phyloP scores from a whole-genome alignment of 2,113 vertebrate genomes.

The Smithornis capensis region DNA sequence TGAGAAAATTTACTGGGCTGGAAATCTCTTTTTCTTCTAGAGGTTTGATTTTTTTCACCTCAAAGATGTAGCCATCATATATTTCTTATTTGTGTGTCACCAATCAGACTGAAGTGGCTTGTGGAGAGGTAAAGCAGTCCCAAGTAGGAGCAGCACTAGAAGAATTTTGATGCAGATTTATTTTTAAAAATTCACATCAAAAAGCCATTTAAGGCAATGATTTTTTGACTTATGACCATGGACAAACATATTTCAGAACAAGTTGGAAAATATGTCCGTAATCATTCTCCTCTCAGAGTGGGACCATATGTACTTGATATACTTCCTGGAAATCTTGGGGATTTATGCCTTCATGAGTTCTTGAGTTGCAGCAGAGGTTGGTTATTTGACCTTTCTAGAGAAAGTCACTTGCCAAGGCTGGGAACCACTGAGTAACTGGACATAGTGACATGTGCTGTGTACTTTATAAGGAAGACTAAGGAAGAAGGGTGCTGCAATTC shows the following conservation, averaged over 20 bases:
- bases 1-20: neutral
- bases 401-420: neutral
- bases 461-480: neutral
- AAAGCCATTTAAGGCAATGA: neutral
- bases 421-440: neutral
- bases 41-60: neutral
- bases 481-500: neutral
- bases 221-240: neutral
- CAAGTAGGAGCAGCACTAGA: neutral
- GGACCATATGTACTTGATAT: neutral
- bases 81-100: neutral
- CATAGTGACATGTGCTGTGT: neutral
- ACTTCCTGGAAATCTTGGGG: neutral
- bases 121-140: neutral
- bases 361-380: neutral
- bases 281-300: neutral
- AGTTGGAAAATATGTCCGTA: neutral
- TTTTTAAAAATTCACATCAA: neutral
- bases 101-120: neutral
- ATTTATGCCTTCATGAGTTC: neutral
- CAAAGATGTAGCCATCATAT: rapidly evolving
- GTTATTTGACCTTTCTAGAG: neutral
- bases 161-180: neutral
- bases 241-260: neutral
- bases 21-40: neutral